Evolutionary conservation across 2,888 invertebrate genomes (phyloP).

Genomic region (Archaeoteleia sp.): DNA sequence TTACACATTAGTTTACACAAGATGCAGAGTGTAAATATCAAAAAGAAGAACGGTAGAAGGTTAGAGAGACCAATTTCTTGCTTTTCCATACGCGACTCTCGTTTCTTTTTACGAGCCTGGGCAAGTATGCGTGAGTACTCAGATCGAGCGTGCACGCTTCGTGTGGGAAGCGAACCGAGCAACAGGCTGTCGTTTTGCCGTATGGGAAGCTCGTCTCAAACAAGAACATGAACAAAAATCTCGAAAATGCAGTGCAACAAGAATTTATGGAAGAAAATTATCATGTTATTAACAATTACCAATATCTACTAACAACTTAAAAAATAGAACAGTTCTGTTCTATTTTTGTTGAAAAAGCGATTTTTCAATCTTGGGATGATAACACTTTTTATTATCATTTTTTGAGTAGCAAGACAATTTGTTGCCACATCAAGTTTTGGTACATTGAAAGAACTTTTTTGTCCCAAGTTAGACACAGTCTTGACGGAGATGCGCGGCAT

Average conservation of each 20-base stretch:
- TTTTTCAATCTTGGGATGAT: no score
- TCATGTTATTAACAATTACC: no score
- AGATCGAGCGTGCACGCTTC: conserved; percentile 54
- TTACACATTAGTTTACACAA: conserved; percentile 36
- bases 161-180: conserved; percentile 66
- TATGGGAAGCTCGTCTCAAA: conserved; percentile 57
- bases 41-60: conserved; percentile 34
- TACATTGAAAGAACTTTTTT: no score
- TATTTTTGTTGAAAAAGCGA: no score
- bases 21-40: conserved; percentile 39
- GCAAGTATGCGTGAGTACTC: conserved; percentile 41
- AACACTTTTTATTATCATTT: no score
- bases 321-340: no score
- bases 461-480: no score
- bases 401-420: no score
- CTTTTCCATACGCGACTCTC: conserved; percentile 40
- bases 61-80: conserved; percentile 40
- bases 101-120: conserved; percentile 42
- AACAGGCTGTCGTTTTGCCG: conserved; percentile 62
- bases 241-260: conserved; percentile 2
- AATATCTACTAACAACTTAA: no score
- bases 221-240: conserved; percentile 50
- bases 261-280: no score
- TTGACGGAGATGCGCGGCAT: no score
- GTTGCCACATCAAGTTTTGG: no score